Base-by-base conservation (phyloP, 1,140 invertebrate species). In the Neuroterus valhalla region DNA sequence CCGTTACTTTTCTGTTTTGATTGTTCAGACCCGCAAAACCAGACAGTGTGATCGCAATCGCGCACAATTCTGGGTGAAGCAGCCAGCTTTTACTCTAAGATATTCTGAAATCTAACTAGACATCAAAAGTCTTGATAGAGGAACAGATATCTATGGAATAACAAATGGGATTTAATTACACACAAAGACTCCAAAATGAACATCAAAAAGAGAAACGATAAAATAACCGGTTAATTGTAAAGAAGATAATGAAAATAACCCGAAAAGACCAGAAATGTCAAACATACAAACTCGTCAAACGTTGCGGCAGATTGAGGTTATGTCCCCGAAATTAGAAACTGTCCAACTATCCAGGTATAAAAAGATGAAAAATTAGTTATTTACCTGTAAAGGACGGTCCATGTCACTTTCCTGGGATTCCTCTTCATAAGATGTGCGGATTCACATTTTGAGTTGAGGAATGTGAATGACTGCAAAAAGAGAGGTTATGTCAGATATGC, bases 361-460 rank as follows among this genome's bases (percentile, higher is more conserved):
- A 70, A 31, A 48, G 2, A 50, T n/a, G 42, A 26, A 0, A 67
- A 77, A 55, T 48, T 50, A 26, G 44, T 38, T 70, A 21, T 55
- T 75, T 91, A 95, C 92, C 97, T 96, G 93, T 99, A 99, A 8
- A 99, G 92, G 21, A 99, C 98, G 42, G 99, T 99, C 99, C 99
- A 99, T 85, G 96, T 98, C 31, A 99, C 96, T 91, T 99, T 98
- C 90, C 99, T 96, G 72, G 99, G 98, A 92, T 99, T 99, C 76
- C 98, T 94, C 91, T 97, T 99, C 96, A 99, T 98, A 76, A 96
- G 91, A 90, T 98, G 96, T 17, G 98, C 97, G 69, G 95, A 92
- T 90, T 99, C 97, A 93, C 97, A 98, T 94, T 99, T 99, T 83
- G 96, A 95, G 89, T 97, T 99, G 79, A 99, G 91, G 91, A 99